Evolutionary conservation across 2,113 vertebrate species (phyloP).

Genomic region (Alethe castanea): DNA sequence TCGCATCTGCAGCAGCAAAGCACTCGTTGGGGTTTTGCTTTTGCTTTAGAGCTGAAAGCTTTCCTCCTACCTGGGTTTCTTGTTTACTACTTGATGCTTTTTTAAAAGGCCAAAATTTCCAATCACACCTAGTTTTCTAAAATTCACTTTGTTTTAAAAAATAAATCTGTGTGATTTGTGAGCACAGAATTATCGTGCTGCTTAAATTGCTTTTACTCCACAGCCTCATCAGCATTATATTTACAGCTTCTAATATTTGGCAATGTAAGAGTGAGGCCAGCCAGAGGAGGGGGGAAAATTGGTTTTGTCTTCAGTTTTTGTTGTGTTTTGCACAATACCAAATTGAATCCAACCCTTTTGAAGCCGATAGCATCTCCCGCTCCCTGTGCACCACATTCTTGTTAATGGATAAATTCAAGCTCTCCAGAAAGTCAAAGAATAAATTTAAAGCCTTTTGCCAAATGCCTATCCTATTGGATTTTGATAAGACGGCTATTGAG

Average conservation of each 20-base stretch:
- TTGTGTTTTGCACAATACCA: slow-evolving; percentile 32
- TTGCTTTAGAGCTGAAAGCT: neutral
- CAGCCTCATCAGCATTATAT: neutral
- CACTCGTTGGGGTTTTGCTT: neutral
- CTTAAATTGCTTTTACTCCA: neutral
- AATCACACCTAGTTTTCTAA: neutral
- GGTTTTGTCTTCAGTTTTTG: slow-evolving; percentile 3
- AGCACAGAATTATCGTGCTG: neutral
- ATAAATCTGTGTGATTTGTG: neutral
- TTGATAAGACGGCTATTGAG: slow-evolving; percentile 88
- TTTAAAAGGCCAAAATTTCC: neutral
- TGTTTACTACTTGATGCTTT: neutral
- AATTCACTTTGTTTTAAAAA: neutral
- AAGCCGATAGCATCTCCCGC: slow-evolving; percentile 75
- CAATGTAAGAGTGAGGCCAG: neutral
- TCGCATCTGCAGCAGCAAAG: neutral
- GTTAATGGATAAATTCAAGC: slow-evolving; percentile 77
- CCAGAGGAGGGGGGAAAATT: neutral
- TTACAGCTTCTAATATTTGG: neutral
- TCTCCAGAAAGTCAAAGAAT: slow-evolving; percentile 78
- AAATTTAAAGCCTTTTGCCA: slow-evolving; percentile 78
- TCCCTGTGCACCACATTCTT: slow-evolving; percentile 71
- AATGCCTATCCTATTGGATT: slow-evolving; percentile 85
- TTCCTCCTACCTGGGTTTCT: neutral
- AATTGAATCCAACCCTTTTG: slow-evolving; percentile 67